Base-by-base conservation (phyloP, 2,113 vertebrate species). In the Speoplatyrhinus poulsoni region DNA sequence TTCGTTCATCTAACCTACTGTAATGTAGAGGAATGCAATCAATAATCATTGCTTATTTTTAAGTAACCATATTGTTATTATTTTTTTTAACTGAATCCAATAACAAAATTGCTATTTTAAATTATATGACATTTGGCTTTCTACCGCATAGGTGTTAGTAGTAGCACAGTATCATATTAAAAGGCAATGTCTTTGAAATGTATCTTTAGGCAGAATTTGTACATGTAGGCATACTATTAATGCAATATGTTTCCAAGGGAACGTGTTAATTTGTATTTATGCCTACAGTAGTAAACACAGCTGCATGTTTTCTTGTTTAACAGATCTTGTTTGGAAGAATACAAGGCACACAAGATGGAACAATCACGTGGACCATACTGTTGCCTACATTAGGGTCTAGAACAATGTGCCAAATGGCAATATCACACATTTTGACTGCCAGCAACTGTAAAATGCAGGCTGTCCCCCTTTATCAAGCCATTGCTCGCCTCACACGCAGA, bases 401-500 rank as follows among this genome's bases (percentile, higher is more conserved):
- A 53, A 52, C 36, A n/a, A 55, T 68, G 19, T 63, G 3, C 46
- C 9, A 72, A 56, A 77, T 65, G 15, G 89, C 89, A 87, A 62
- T 75, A 15, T 60, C 77, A 50, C 67, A 67, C 62, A 55, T 60
- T 60, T 4, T 71, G 75, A 47, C 73, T 60, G 3, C 46, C 16
- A n/a, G 50, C 53, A 60, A 56, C 72, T 73, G 72, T 61, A 53
- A 78, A 0, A 87, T 73, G 70, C 64, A 69, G 76, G 62, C 67
- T 32, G 32, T 64, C 33, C 63, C 17, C 49, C 63, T 46, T 36
- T 67, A 72, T 65, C 87, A 68, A 73, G 52, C 59, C 46, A 13
- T 59, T 33, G 26, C 73, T 73, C 60, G 47, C 10, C 67, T 60
- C 58, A 62, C 60, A 1, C 62, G n/a, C 65, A 62, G 54, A 13